Conservation (phyloP, 2,113 vertebrate genomes). For the Butorides virescens region DNA sequence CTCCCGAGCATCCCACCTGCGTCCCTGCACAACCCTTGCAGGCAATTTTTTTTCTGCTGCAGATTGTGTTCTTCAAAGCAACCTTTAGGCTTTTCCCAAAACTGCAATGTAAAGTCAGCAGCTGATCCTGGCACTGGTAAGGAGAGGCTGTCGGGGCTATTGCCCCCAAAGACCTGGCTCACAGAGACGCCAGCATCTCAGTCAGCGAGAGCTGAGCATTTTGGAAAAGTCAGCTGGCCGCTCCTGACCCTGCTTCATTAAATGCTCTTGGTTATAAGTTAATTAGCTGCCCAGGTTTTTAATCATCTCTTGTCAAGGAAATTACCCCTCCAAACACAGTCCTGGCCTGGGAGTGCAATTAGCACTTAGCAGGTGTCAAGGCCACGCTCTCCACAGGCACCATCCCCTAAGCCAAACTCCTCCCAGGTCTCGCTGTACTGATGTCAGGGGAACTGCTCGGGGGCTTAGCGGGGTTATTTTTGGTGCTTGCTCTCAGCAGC, state of each 20-base stretch:
- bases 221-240: background rate
- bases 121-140: background rate
- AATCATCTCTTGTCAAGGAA: background rate
- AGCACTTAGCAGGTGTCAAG: background rate
- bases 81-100: background rate
- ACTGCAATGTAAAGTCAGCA: background rate
- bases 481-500: background rate
- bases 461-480: background rate
- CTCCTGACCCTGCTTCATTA: background rate
- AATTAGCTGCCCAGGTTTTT: constrained; percentile 16
- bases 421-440: accelerated
- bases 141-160: background rate
- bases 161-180: background rate
- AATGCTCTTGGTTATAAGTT: background rate
- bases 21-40: background rate
- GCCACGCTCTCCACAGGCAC: background rate
- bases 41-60: background rate
- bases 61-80: background rate
- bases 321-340: background rate
- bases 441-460: background rate
- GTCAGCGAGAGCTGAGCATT: background rate
- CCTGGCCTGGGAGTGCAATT: background rate
- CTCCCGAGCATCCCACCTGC: background rate
- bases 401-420: background rate
- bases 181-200: background rate